Base-by-base conservation (phyloP, 2,797 vertebrate species). In the Anisognathus igniventris region DNA sequence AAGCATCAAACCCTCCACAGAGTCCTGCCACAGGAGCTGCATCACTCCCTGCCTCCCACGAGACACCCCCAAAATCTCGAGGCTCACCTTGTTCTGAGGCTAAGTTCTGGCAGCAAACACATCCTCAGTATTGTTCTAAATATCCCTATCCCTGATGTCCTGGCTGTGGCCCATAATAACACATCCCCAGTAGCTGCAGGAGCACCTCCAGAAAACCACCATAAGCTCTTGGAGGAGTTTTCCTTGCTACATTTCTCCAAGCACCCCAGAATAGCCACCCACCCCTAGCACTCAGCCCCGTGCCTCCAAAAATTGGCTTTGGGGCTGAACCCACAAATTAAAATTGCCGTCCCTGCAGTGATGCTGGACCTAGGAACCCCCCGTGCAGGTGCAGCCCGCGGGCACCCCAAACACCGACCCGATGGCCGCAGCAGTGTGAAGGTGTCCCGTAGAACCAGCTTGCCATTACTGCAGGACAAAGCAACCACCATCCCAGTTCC, bases 331-430 rank as follows among this genome's bases (percentile, higher is more conserved):
- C 18, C 5, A 42, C 24, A 47, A 62, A 47, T 35, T 15, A 21
- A 48, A 47, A 54, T 17, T 35, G 19, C 42, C 56, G 31, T 10
- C 53, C n/a, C 53, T 24, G n/a, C 42, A 44, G 18, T 12, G 2
- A 19, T 20, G 35, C 35, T 25, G 7, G 18, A 72, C 44, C 40
- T 75, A 40, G 28, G 47, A 53, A 13, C 14, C 12, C 19, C 19
- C 10, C 0, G 0, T 30, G 33, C 45, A 60, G 65, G 31, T n/a
- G 24, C 31, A 40, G 10, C 14, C 27, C 21, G 12, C 47, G 22
- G 21, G 13, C 71, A 67, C 40, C 35, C 40, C n/a, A 13, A 70
- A 53, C 42, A 56, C 40, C 37, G 3, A 7, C 42, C 11, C 2
- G 0, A 21, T 2, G 35, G 14, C 21, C 35, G 40, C 28, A 40